Base-by-base conservation (phyloP, 2,888 invertebrate genomes). In the Diaprepes abbreviatus region DNA sequence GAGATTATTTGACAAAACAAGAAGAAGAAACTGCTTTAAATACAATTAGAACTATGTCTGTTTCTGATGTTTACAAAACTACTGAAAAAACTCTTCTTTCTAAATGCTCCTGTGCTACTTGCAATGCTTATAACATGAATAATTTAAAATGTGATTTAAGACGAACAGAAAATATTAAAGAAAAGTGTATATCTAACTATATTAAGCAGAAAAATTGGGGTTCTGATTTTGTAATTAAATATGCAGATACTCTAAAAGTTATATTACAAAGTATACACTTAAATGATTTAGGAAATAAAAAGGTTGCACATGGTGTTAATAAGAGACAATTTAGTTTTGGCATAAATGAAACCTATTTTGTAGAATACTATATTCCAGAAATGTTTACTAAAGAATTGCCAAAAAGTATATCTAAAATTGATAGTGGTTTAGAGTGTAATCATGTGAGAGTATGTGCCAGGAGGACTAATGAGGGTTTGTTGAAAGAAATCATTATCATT, bases 341-440 rank as follows among this genome's bases (percentile, higher is more conserved):
- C 17, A 73, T 76, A 35, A 78, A 69, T 65, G 79, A 79, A 70
- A 86, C 83, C 21, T 87, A 85, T 77, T 86, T 86, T 77, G 78
- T 86, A 35, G 86, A 86, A 70, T 87, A 86, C 76, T 78, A 83
- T 67, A 75, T 85, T 66, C 83, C 83, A 17, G 83, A 84, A 72
- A 75, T 75, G 35, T 76, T 81, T 66, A 62, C 69, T 1, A 82
- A 79, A 66, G 73, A 72, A 17, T 28, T 59, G 21, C 36, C 63
- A 9, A 76, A 77, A 79, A 78, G 71, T 48, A 73, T 82, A 77
- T 73, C 83, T 63, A 80, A 85, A 83, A 79, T 80, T 66, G 78
- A 79, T 75, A 72, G 83, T 74, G 78, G 84, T 73, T 71, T 83
- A 69, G 75, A 83, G 77, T 74, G 76, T 70, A 74, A 83, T 82